Conservation (phyloP, 2,797 vertebrate genomes). For the Eulemur mongoz region DNA sequence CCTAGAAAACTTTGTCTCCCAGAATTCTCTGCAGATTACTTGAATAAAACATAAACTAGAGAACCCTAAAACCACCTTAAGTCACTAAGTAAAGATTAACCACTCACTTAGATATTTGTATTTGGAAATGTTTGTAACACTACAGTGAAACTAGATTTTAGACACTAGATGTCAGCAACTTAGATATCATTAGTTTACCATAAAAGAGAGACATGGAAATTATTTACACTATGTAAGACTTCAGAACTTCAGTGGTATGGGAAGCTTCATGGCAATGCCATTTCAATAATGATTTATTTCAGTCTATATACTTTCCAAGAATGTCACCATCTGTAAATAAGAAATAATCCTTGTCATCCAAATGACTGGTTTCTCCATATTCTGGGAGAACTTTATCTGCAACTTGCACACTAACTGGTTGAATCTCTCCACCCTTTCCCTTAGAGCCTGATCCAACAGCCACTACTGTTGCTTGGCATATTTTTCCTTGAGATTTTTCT, state of each 20-base stretch:
- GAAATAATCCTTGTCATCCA: neutral
- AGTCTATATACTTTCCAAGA: neutral
- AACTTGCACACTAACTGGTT: neutral
- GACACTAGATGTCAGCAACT: too few relatives aligned
- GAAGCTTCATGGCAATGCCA: neutral
- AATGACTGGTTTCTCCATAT: neutral
- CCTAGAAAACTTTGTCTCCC: neutral
- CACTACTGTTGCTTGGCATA: neutral
- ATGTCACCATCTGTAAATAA: neutral
- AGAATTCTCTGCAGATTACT: neutral
- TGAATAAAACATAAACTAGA: neutral
- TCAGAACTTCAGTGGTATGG: neutral
- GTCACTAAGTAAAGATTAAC: slow-evolving; percentile 50
- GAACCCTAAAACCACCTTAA: slow-evolving; percentile 37
- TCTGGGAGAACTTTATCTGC: neutral
- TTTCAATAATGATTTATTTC: neutral
- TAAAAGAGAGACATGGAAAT: too few relatives aligned
- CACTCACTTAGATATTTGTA: neutral
- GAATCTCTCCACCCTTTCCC: neutral
- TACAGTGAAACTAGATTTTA: too few relatives aligned
- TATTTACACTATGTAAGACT: too few relatives aligned
- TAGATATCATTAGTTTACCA: too few relatives aligned
- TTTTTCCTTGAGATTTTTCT: neutral
- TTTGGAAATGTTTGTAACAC: too few relatives aligned
- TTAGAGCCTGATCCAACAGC: neutral